Conservation (phyloP, 2,888 invertebrate species). For the Empis livida region DNA sequence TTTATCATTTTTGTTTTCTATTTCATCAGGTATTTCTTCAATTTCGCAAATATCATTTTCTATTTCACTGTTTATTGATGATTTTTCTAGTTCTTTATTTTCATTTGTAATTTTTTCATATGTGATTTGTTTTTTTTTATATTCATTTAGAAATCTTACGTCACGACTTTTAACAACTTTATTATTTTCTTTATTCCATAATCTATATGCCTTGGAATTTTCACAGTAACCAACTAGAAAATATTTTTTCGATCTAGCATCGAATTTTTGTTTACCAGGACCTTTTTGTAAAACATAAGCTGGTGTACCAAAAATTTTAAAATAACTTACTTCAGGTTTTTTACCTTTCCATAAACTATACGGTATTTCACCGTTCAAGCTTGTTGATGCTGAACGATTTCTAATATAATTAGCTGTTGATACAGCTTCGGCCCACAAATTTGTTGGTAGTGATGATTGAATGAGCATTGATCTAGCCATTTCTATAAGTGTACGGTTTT, state of each 20-base stretch:
- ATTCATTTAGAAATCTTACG: not conserved
- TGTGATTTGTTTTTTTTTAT: too few species aligned
- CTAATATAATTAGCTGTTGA: not conserved
- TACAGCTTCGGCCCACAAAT: not conserved
- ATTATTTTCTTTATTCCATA: not conserved
- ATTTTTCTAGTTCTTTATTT: too few species aligned
- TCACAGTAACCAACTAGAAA: not conserved
- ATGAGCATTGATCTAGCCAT: not conserved
- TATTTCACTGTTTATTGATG: too few species aligned
- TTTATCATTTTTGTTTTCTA: too few species aligned
- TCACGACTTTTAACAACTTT: not conserved
- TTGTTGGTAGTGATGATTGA: not conserved
- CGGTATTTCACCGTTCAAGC: not conserved
- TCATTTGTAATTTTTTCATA: too few species aligned
- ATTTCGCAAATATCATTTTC: too few species aligned
- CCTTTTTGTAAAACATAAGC: not conserved
- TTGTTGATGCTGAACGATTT: not conserved
- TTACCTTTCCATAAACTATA: not conserved
- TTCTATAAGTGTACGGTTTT: not conserved
- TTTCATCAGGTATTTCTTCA: too few species aligned
- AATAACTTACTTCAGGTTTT: not conserved
- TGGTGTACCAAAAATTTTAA: not conserved
- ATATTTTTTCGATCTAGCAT: constrained; percentile 5
- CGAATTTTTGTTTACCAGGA: constrained; percentile 9
- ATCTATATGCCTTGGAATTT: constrained; percentile 1